Base-by-base conservation (phyloP, 2,888 invertebrate species). In the Schizotus pectinicornis region DNA sequence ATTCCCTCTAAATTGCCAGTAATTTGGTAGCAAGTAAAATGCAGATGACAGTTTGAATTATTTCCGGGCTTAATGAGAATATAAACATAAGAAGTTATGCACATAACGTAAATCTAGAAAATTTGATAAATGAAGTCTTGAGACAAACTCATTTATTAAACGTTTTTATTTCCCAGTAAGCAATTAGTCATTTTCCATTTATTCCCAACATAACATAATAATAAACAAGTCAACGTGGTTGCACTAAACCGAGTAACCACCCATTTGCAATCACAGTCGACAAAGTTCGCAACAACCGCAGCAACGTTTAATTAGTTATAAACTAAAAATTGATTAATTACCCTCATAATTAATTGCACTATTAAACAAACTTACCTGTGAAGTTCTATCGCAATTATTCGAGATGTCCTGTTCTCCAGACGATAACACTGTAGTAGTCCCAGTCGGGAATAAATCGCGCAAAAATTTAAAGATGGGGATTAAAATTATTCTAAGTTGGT, bases 41-140 rank as follows among this genome's bases (percentile, higher is more conserved):
- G 59, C 59, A 59, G 59, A 59, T 59, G 59, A 59, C 59, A 59
- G 59, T 59, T 59, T 59, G 59, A 59, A 59, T 59, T 59, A 59
- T 59, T 55, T 49, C 47, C 41, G 22, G 47, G 46, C 55, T 59
- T 55, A 59, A 59, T 59, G 59, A 59, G 59, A 59, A 46, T 56
- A 59, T 59, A 59, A 59, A 59, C 59, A 55, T 59, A 56, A 59
- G 59, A 59, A 59, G 59, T 59, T 59, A 56, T 55, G 59, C 59
- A 59, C 55, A 59, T 59, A 59, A 56, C 59, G 51, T 45, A 59
- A 59, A 55, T 56, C 48, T 49, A 47, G 55, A 38, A 59, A 59
- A 59, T 41, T 56, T 59, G 59, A 59, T 59, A 51, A 59, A 59
- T 59, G 59, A 45, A 59, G 46, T 59, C 55, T 54, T 56, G 38